Conservation (phyloP, 2,888 invertebrate genomes). For the Callyntrura guangdongensis region DNA sequence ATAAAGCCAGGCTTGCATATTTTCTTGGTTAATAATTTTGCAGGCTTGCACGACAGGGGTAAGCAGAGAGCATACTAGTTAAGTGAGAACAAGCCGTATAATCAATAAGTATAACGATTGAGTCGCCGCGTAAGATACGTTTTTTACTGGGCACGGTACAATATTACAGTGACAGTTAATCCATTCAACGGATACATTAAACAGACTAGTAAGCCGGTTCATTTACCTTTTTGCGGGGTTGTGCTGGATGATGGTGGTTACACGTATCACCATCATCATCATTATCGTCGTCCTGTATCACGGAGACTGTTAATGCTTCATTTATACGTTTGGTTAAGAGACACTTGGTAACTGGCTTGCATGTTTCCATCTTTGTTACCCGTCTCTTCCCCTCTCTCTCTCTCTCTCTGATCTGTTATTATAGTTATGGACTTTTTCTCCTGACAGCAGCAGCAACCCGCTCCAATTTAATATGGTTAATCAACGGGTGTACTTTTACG, state of each 20-base stretch:
- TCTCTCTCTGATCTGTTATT: conserved; percentile 65
- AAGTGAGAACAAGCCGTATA: neutral
- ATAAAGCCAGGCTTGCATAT: neutral
- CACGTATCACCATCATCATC: neutral
- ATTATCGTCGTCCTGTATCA: neutral
- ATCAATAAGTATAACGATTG: neutral
- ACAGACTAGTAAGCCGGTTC: conserved; percentile 49
- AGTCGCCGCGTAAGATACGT: neutral
- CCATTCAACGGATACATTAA: conserved; percentile 49
- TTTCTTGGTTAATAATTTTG: conserved; percentile 38
- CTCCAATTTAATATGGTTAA: conserved; percentile 70
- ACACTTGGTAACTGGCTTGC: conserved; percentile 30
- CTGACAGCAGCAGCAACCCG: conserved; percentile 21
- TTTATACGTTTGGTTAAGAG: neutral
- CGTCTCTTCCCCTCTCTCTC: conserved; percentile 45
- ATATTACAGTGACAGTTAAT: conserved; percentile 64
- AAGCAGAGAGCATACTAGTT: conserved; percentile 1
- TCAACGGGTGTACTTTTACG: conserved; percentile 57
- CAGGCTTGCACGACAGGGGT: neutral
- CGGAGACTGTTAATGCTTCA: neutral
- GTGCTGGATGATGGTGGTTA: neutral
- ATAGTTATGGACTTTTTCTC: conserved; percentile 32
- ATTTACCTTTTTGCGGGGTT: conserved; percentile 43
- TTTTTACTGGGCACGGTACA: conserved; percentile 1
- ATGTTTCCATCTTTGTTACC: conserved; percentile 27